Evolutionary conservation across 2,888 invertebrate genomes (phyloP).

Genomic region (Tubulanus polymorphus): DNA sequence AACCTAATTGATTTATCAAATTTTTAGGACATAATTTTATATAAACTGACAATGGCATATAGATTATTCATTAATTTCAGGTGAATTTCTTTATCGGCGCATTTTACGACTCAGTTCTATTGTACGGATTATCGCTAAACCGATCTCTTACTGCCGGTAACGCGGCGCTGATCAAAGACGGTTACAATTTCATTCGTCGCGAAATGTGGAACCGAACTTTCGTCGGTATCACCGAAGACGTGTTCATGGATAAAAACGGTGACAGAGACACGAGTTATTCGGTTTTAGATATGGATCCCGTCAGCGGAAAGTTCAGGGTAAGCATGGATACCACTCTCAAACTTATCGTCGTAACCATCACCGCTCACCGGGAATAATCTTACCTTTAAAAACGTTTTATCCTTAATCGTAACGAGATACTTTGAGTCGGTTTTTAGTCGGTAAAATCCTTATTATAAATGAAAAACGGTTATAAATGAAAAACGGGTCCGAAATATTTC

Average conservation of each 20-base stretch:
- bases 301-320: constrained; percentile 29
- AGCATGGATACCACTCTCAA: constrained; percentile 2
- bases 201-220: constrained; percentile 39
- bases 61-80: constrained; percentile 17
- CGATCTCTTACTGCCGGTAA: constrained; percentile 26
- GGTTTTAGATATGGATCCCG: constrained; percentile 31
- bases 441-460: constrained; percentile 4
- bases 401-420: too few species aligned
- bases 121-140: constrained; percentile 34
- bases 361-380: too few species aligned
- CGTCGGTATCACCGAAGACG: constrained; percentile 32
- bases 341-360: background rate
- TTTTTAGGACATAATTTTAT: too few species aligned
- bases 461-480: background rate
- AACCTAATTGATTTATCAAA: too few species aligned
- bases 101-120: constrained; percentile 33
- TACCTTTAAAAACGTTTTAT: too few species aligned
- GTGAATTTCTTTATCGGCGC: constrained; percentile 36
- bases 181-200: constrained; percentile 21
- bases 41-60: too few species aligned
- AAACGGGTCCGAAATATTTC: background rate
- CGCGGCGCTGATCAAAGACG: constrained; percentile 24
- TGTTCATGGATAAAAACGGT: constrained; percentile 35
- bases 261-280: constrained; percentile 35
- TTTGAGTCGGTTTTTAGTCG: too few species aligned